A percentile compares a stretch with the other conserved stretches of the same genome.
Conservation (phyloP, 2,113 vertebrate species). For the Austrofundulus limnaeus region DNA sequence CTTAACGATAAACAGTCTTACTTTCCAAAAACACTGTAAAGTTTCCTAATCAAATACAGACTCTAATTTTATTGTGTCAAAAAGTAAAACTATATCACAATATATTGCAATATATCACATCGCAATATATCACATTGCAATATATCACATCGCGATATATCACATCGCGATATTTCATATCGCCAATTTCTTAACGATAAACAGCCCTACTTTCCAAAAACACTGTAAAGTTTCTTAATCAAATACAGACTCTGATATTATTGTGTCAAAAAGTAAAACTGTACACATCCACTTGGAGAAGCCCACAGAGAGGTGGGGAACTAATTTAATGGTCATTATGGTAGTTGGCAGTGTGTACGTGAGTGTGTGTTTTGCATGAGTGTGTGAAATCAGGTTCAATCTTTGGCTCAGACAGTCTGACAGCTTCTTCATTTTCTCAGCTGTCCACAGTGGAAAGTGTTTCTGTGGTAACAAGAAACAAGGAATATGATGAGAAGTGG, state of each 20-base stretch:
- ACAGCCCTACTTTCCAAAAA: constrained; percentile 28
- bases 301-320: constrained; percentile 6
- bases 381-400: constrained; percentile 10
- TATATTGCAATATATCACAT: too few species aligned
- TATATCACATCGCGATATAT: too few species aligned
- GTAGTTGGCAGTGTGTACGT: constrained; percentile 13
- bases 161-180: too few species aligned
- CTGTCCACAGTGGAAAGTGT: constrained; percentile 47
- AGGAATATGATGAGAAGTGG: constrained; percentile 13
- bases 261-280: constrained; percentile 35
- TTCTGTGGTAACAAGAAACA: constrained; percentile 50
- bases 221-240: constrained; percentile 23
- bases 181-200: too few species aligned
- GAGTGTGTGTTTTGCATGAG: constrained; percentile 21
- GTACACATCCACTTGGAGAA: constrained; percentile 18
- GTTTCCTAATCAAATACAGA: too few species aligned
- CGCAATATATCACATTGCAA: too few species aligned
- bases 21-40: too few species aligned
- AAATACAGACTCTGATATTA: constrained; percentile 23
- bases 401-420: constrained; percentile 30
- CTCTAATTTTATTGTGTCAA: too few species aligned
- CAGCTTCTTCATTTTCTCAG: constrained; percentile 64
- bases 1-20: too few species aligned
- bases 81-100: too few species aligned
- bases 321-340: constrained; percentile 44